Evolutionary conservation across 2,113 vertebrate genomes (phyloP).

Genomic region (Camelus bactrianus): DNA sequence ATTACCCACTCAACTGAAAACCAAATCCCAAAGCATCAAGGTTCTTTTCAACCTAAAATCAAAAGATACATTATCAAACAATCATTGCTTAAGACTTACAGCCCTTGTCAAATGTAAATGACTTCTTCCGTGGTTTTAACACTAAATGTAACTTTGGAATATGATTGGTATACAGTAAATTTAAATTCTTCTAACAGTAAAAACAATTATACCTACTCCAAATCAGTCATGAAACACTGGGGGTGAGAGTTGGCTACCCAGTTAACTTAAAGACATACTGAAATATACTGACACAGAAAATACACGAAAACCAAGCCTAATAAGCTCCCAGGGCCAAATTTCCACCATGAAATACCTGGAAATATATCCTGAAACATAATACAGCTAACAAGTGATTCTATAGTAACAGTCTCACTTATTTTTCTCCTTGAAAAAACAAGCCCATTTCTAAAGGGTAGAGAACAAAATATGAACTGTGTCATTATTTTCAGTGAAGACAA

Average conservation of each 20-base stretch:
- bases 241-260: too few relatives aligned
- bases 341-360: background rate
- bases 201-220: background rate
- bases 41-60: constrained; percentile 53
- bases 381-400: background rate
- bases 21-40: constrained; percentile 8
- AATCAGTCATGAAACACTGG: constrained; percentile 7
- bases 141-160: background rate
- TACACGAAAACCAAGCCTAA: background rate
- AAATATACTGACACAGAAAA: constrained; percentile 35
- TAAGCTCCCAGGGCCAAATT: background rate
- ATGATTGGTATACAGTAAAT: background rate
- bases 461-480: background rate
- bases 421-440: constrained; percentile 5
- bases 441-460: background rate
- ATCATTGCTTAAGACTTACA: background rate
- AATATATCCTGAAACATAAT: background rate
- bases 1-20: constrained; percentile 45
- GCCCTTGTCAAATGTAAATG: constrained; percentile 27
- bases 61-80: constrained; percentile 27
- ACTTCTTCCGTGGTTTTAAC: constrained; percentile 25
- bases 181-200: constrained; percentile 32
- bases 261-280: background rate
- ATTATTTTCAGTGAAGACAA: background rate
- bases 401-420: background rate